Conservation (phyloP, 2,797 vertebrate species). For the Anguilla obscura region DNA sequence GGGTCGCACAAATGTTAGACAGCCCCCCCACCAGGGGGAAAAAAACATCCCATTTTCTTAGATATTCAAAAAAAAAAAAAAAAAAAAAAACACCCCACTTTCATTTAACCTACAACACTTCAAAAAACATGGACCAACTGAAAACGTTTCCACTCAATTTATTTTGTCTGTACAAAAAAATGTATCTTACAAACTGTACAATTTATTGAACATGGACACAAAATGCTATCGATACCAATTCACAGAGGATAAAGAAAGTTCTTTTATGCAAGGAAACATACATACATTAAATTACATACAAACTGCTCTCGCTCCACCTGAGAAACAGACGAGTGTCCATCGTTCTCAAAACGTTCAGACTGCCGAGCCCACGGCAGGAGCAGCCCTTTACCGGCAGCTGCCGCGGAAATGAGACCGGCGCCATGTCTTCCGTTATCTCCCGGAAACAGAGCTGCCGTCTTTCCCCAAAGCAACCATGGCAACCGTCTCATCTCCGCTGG, state of each 20-base stretch:
- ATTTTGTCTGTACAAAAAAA: slow-evolving; percentile 44
- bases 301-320: not conserved
- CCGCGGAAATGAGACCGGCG: not conserved
- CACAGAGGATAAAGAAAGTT: slow-evolving; percentile 5
- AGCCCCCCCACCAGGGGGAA: not conserved
- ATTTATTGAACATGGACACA: not conserved
- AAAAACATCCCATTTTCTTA: too few species aligned
- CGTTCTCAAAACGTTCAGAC: not conserved
- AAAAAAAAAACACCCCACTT: too few species aligned
- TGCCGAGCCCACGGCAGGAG: not conserved
- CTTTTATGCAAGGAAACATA: slow-evolving; percentile 16
- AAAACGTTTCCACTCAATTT: slow-evolving; percentile 5
- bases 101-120: too few species aligned
- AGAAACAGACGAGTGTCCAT: not conserved
- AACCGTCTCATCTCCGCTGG: not conserved
- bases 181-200: slow-evolving; percentile 50
- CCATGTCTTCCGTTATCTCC: not conserved
- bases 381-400: not conserved
- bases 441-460: too few species aligned
- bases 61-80: too few species aligned
- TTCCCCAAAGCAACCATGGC: not conserved
- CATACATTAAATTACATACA: slow-evolving; percentile 36
- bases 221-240: slow-evolving; percentile 29
- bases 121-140: not conserved
- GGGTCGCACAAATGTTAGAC: slow-evolving; percentile 31